Conservation (phyloP, 1,140 invertebrate species). For the Apis dorsata region DNA sequence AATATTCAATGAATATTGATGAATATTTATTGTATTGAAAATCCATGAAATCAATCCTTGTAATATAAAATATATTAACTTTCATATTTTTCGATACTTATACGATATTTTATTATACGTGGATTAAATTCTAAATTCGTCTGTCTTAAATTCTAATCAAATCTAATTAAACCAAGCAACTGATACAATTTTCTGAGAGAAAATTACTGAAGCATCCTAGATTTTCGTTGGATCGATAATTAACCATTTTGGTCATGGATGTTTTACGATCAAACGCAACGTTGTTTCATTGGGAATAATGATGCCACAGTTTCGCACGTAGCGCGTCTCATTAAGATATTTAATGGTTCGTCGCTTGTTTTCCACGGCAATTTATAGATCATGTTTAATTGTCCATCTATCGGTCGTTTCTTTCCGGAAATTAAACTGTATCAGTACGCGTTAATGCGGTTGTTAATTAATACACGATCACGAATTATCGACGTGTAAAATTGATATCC, state of each 20-base stretch:
- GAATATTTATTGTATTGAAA: too few relatives aligned
- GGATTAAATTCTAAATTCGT: too few relatives aligned
- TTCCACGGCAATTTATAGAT: conserved; percentile 8
- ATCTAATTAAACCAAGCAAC: not conserved
- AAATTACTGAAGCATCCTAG: not conserved
- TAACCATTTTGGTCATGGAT: not conserved
- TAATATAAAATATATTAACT: too few relatives aligned
- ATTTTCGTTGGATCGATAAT: not conserved
- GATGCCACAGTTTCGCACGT: not conserved
- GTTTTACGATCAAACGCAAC: not conserved
- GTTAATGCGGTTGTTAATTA: conserved; percentile 26
- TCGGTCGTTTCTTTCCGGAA: not conserved
- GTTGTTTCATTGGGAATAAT: conserved; percentile 26
- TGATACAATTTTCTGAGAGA: not conserved
- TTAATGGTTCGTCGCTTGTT: conserved; percentile 13
- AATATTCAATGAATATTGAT: too few relatives aligned
- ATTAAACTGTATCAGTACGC: conserved; percentile 6
- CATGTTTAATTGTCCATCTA: conserved; percentile 1
- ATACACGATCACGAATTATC: not conserved
- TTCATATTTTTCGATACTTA: too few relatives aligned
- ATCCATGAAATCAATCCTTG: too few relatives aligned
- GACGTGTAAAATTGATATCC: not conserved
- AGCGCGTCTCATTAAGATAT: conserved; percentile 16
- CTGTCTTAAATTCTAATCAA: not conserved
- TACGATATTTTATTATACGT: not conserved